phyloP scores from a whole-genome alignment of 2,797 vertebrate genomes.

The Miichthys miiuy region DNA sequence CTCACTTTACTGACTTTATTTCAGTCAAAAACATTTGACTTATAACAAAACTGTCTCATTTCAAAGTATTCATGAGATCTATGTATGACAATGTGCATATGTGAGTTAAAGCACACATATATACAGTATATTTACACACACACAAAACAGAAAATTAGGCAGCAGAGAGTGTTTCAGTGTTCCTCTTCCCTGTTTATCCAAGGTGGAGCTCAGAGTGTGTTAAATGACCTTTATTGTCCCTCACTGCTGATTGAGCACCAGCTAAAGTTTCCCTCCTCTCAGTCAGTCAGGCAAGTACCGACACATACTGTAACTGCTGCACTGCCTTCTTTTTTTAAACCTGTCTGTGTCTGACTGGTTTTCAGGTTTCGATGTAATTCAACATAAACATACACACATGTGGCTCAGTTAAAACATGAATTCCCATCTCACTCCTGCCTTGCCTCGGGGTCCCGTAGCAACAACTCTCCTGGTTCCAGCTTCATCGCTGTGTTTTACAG shows the following conservation, averaged over 20 bases:
- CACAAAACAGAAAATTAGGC: neutral
- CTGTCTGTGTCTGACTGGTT: conserved; percentile 16
- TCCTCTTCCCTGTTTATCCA: conserved; percentile 62
- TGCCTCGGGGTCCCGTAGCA: conserved; percentile 54
- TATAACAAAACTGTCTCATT: neutral
- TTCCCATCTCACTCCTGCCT: conserved; percentile 35
- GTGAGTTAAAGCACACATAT: conserved; percentile 10
- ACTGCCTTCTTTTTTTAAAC: conserved; percentile 9
- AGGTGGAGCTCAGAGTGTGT: conserved; percentile 68
- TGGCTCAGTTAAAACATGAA: conserved; percentile 46
- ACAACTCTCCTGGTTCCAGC: conserved; percentile 56
- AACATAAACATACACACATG: conserved; percentile 37
- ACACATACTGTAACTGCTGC: conserved; percentile 67
- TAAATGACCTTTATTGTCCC: conserved; percentile 76
- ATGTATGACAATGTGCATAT: neutral
- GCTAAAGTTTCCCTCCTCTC: conserved; percentile 70
- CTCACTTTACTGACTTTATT: neutral
- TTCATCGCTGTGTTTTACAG: conserved; percentile 67
- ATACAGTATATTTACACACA: neutral
- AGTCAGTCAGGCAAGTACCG: conserved; percentile 72
- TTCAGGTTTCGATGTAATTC: conserved; percentile 41
- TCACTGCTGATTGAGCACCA: conserved; percentile 70
- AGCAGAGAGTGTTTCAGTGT: conserved; percentile 19
- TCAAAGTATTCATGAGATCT: neutral
- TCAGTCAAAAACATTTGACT: neutral